A percentile compares a stretch with the other conserved stretches of the same genome.
These are phyloP conservation scores for Agelastica alni DNA, from an alignment of 2,888 invertebrate genomes.

Conservation along the genomic window DNA sequence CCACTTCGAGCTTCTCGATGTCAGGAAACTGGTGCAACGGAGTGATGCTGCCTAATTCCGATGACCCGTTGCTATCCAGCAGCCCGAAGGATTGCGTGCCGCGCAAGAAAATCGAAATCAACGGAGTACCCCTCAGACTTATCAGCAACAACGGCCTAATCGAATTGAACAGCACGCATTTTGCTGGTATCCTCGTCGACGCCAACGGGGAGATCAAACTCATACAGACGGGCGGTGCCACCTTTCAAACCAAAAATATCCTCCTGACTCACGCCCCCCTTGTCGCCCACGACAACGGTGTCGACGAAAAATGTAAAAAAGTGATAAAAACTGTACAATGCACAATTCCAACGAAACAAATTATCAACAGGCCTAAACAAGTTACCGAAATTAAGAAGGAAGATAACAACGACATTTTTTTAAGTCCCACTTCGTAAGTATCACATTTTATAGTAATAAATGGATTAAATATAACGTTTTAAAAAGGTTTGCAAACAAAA, in stretches of 20 bases:
- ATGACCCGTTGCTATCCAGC: conserved; percentile 82
- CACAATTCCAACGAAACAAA: conserved; percentile 48
- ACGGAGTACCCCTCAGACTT: conserved; percentile 61
- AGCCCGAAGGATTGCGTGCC: conserved; percentile 78
- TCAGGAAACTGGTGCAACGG: conserved; percentile 64
- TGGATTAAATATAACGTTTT: too few relatives aligned
- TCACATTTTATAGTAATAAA: too few relatives aligned
- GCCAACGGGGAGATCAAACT: conserved; percentile 66
- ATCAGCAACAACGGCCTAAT: conserved; percentile 61
- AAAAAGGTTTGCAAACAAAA: too few relatives aligned
- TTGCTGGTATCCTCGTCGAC: conserved; percentile 65
- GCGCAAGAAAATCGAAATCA: conserved; percentile 62
- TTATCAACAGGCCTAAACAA: conserved; percentile 49
- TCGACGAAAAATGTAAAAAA: conserved; percentile 46
- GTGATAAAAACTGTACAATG: conserved; percentile 48
- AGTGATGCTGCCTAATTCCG: conserved; percentile 87
- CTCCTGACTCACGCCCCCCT: conserved; percentile 50
- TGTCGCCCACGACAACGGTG: conserved; percentile 40
- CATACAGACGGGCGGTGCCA: conserved; percentile 61
- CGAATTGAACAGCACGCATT: conserved; percentile 61
- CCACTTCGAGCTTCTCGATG: conserved; percentile 55
- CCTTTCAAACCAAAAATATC: conserved; percentile 55
- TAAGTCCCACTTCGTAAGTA: conserved; percentile 68
- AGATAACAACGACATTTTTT: conserved; percentile 73
- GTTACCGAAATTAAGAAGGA: conserved; percentile 63